Evolutionary conservation across 2,888 invertebrate species (phyloP).

Genomic region (Eristalis intricaria): DNA sequence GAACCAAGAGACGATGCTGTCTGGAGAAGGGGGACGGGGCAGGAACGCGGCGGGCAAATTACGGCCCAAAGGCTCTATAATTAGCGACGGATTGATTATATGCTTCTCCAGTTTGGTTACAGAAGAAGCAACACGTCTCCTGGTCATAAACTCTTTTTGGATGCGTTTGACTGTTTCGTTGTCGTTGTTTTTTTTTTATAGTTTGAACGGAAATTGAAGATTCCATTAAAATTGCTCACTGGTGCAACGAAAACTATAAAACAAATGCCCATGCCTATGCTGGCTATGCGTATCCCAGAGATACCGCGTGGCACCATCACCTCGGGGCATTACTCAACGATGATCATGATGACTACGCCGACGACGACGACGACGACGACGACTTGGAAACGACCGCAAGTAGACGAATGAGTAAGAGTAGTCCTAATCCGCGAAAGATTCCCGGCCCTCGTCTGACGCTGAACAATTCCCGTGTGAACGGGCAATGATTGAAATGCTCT

Average conservation of each 20-base stretch:
- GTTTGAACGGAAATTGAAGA: constrained; percentile 69
- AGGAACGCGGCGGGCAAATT: constrained; percentile 54
- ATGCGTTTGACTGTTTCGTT: background rate
- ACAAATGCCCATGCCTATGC: constrained; percentile 9
- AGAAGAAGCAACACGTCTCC: constrained; percentile 13
- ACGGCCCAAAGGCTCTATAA: constrained; percentile 70
- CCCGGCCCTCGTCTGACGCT: background rate
- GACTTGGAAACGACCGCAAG: background rate
- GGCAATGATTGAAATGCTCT: constrained; percentile 64
- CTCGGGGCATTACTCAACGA: constrained; percentile 51
- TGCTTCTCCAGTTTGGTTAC: constrained; percentile 63
- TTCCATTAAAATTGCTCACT: constrained; percentile 71
- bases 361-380: background rate
- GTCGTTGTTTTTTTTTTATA: constrained; percentile 4
- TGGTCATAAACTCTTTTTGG: constrained; percentile 19
- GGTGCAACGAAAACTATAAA: constrained; percentile 61
- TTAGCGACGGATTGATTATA: constrained; percentile 70
- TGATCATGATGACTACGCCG: constrained; percentile 34
- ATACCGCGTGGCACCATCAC: constrained; percentile 26
- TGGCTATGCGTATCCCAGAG: constrained; percentile 7
- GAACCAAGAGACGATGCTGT: background rate
- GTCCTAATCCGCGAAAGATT: constrained; percentile 57
- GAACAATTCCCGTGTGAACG: constrained; percentile 65
- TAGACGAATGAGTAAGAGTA: constrained; percentile 46
- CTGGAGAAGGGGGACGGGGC: background rate